Evolutionary conservation across 1,140 invertebrate species (phyloP), one percentile per base, ranked within the genome.

Genomic region (Drosophila bifasciata): DNA sequence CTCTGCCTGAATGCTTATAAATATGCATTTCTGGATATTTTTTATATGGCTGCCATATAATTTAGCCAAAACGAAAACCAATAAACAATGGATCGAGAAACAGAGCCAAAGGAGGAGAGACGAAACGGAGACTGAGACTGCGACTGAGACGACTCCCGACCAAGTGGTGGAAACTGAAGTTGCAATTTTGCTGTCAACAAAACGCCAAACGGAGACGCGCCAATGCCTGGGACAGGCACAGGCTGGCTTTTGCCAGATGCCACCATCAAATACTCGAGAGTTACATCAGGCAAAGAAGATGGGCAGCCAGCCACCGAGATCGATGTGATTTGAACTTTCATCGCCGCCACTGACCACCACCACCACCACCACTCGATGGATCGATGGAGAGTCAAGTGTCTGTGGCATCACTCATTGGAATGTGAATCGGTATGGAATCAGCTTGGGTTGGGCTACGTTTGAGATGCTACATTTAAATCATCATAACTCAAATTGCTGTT

Each of bases 161-260:
- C 70, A 45, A 73, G 50, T 56, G 59, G 36, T 43, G 74, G 46
- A 64, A 75, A 81, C 78, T 85, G 81, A 85, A 85, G 81, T 86
- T 85, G 81, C 81, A 85, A 85, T 85, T 85, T 85, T 85, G 81
- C 84, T 85, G 81, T 85, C 81, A 85, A 77, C 81, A 52, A 63
- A 75, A 79, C 58, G 53, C 62, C 69, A 66, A 61, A 48, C 61
- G 11, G 48, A 72, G 60, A 76, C 60, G 67, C 72, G 67, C 71
- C 49, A 72, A 72, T 40, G 44, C 45, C 21, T 57, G 56, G 23
- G 62, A 52, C 36, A 43, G 43, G 15, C 25, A 62, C 11, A 16
- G 23, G 25, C 32, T 21, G 19, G 3, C 15, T 36, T 21, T 44
- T 19, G 56, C 44, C 56, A 81, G 80, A 68, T 79, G 80, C 80